These are phyloP conservation scores for Callithrix jacchus DNA, from an alignment of 2,113 vertebrate genomes.

Conservation along the genomic window DNA sequence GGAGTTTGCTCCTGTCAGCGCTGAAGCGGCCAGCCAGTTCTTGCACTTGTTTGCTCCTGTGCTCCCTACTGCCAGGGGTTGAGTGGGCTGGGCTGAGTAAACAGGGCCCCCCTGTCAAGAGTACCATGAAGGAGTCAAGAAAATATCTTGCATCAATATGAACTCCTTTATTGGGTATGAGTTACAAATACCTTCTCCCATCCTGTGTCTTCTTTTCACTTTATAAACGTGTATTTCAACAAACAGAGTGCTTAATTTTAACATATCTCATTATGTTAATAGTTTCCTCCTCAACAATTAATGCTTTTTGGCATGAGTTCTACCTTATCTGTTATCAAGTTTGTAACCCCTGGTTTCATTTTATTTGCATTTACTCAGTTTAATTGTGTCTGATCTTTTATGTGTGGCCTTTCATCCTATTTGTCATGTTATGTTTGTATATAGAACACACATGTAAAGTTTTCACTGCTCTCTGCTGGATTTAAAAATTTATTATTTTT, in stretches of 20 bases:
- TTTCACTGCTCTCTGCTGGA: not conserved
- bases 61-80: too few species aligned
- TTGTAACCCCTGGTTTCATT: not conserved
- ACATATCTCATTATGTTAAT: not conserved
- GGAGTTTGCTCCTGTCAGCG: too few species aligned
- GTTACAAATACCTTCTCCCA: not conserved
- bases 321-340: not conserved
- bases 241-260: not conserved
- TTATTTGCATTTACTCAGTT: not conserved
- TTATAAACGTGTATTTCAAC: not conserved
- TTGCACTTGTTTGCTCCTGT: too few species aligned
- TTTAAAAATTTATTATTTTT: not conserved
- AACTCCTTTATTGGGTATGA: not conserved
- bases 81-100: too few species aligned
- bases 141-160: not conserved
- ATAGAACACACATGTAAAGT: not conserved
- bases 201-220: not conserved
- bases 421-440: not conserved
- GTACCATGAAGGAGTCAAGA: too few species aligned
- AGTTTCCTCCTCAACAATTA: not conserved
- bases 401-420: not conserved
- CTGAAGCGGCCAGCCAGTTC: too few species aligned
- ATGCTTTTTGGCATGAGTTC: not conserved
- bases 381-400: not conserved
- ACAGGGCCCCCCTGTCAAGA: too few species aligned